Evolutionary conservation across 2,113 vertebrate species (phyloP).

Genomic region (Gallinago undulata): DNA sequence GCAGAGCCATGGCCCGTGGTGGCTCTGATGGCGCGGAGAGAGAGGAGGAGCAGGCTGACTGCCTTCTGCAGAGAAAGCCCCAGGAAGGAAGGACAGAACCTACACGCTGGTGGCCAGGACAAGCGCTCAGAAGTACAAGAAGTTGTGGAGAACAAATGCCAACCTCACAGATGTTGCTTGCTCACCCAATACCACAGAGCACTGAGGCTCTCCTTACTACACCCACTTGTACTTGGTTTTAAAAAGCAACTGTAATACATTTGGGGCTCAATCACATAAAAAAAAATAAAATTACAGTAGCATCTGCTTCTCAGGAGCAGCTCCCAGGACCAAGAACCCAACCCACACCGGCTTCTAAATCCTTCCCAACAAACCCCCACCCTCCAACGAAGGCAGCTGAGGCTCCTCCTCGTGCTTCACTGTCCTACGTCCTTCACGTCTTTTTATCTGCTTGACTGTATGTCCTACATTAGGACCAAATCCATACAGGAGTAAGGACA

Average conservation of each 20-base stretch:
- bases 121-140: fast-evolving
- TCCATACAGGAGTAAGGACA: conserved; percentile 46
- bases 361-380: not conserved
- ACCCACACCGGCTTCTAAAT: not conserved
- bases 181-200: not conserved
- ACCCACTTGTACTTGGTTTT: not conserved
- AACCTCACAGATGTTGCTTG: not conserved
- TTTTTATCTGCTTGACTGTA: conserved; percentile 57
- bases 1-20: fast-evolving
- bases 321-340: not conserved
- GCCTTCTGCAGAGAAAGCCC: not conserved
- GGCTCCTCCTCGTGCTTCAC: not conserved
- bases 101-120: fast-evolving
- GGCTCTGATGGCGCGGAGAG: fast-evolving
- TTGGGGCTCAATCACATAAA: not conserved
- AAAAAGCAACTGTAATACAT: not conserved
- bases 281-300: not conserved
- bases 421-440: conserved; percentile 45
- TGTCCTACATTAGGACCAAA: conserved; percentile 57
- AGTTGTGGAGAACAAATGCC: not conserved
- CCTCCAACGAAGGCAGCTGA: not conserved
- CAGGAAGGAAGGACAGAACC: not conserved
- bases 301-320: not conserved
- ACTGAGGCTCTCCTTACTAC: not conserved
- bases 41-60: not conserved